Evolutionary conservation across 2,888 invertebrate species (phyloP).

Genomic region (Eilema depressum): DNA sequence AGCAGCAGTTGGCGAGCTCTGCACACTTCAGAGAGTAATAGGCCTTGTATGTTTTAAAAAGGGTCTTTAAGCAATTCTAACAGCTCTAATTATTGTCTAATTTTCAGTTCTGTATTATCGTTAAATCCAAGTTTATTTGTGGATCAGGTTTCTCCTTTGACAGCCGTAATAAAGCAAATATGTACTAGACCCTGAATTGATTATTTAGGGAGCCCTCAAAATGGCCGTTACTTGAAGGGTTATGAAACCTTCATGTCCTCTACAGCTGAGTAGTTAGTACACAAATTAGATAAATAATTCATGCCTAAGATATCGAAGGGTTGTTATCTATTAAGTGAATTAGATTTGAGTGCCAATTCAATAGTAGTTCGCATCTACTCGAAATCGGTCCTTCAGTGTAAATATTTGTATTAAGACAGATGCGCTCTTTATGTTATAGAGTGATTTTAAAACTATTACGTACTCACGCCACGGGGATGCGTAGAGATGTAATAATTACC

Average conservation of each 20-base stretch:
- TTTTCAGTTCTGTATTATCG: not conserved
- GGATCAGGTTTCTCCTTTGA: not conserved
- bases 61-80: no score
- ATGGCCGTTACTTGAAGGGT: not conserved
- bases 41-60: no score
- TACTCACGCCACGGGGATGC: not conserved
- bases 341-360: not conserved
- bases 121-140: not conserved
- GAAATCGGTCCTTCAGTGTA: not conserved
- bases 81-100: not conserved
- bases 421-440: not conserved
- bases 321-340: constrained; percentile 15
- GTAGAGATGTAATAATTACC: no score
- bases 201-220: not conserved
- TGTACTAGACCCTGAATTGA: not conserved
- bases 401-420: not conserved
- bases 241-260: not conserved
- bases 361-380: not conserved
- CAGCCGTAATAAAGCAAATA: not conserved
- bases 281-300: constrained; percentile 19
- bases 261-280: not conserved
- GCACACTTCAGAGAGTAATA: no score
- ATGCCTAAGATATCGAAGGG: not conserved
- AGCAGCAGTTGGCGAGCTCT: no score
- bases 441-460: not conserved